Evolutionary conservation across 2,888 invertebrate species (phyloP).

Genomic region (Listrodromus nycthemerus): DNA sequence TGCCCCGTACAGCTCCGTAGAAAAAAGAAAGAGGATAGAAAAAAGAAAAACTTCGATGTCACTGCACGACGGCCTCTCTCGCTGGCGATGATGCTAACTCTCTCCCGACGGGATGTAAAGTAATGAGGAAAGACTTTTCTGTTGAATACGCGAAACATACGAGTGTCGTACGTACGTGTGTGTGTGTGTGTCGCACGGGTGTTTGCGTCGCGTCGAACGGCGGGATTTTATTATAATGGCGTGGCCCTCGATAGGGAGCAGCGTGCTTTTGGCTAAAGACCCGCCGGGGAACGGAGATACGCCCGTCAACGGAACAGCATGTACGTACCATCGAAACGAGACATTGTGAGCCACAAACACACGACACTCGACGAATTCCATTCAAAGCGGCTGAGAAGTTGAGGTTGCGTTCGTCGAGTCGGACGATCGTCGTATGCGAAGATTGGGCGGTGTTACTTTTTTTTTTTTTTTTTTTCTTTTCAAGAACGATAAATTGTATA

Average conservation of each 20-base stretch:
- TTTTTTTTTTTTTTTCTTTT: too few relatives aligned
- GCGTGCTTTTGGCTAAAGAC: conserved; percentile 73
- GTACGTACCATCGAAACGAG: conserved; percentile 67
- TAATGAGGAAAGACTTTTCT: conserved; percentile 3
- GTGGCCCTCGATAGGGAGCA: conserved; percentile 80
- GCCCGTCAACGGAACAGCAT: conserved; percentile 66
- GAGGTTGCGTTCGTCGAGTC: neutral
- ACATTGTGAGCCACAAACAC: neutral
- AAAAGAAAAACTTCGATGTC: conserved; percentile 71
- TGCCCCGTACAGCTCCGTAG: conserved; percentile 73
- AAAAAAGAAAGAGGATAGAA: conserved; percentile 29
- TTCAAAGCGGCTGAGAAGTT: neutral
- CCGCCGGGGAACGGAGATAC: conserved; percentile 73
- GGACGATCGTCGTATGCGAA: neutral
- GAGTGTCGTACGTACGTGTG: conserved; percentile 1
- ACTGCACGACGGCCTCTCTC: conserved; percentile 70
- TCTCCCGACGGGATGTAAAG: conserved; percentile 24
- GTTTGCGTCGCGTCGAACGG: neutral
- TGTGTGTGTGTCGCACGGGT: neutral
- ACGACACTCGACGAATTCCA: neutral
- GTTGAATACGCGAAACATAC: conserved; percentile 12
- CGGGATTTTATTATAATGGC: conserved; percentile 77
- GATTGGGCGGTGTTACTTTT: too few relatives aligned
- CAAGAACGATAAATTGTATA: neutral
- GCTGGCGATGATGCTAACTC: conserved; percentile 24